Conservation (phyloP, 1,140 invertebrate genomes). For the Telenomus remus region DNA sequence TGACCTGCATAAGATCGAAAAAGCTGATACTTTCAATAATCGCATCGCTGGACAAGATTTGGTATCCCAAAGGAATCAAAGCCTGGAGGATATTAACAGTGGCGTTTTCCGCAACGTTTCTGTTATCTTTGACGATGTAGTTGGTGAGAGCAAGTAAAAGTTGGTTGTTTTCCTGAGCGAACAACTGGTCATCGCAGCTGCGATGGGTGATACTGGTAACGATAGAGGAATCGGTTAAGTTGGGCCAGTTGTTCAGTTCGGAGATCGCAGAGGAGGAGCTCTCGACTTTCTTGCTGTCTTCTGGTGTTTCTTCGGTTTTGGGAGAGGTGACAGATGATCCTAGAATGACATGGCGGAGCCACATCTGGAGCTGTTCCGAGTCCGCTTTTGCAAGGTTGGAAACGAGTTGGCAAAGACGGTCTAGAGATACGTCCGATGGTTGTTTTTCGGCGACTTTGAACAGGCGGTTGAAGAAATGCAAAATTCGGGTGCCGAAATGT, state of each 20-base stretch:
- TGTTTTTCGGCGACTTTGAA: conserved; percentile 81
- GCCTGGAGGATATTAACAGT: conserved; percentile 84
- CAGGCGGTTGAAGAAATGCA: conserved; percentile 88
- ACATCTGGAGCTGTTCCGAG: conserved; percentile 79
- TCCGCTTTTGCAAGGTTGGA: conserved; percentile 81
- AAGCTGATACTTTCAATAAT: conserved; percentile 84
- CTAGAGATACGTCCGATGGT: conserved; percentile 78
- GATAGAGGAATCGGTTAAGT: conserved; percentile 55
- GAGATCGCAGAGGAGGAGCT: conserved; percentile 13
- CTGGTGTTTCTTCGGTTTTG: conserved; percentile 62
- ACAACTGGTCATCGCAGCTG: conserved; percentile 72
- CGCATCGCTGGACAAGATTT: conserved; percentile 78
- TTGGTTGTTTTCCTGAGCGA: conserved; percentile 82
- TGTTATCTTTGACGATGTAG: conserved; percentile 84
- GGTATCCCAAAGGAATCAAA: conserved; percentile 84
- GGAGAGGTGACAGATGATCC: conserved; percentile 74
- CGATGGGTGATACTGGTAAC: conserved; percentile 49
- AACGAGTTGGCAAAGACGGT: conserved; percentile 82
- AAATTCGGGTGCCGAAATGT: conserved; percentile 84
- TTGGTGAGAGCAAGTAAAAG: conserved; percentile 83
- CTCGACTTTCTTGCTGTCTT: conserved; percentile 55
- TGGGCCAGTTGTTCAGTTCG: conserved; percentile 60
- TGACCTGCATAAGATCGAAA: conserved; percentile 86
- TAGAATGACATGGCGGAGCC: conserved; percentile 82
- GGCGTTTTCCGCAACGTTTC: conserved; percentile 80